Percentiles rank a stretch among this genome's conserved stretches.
Evolutionary conservation across 2,888 invertebrate genomes (phyloP).

Genomic region (Drosophila greeni): DNA sequence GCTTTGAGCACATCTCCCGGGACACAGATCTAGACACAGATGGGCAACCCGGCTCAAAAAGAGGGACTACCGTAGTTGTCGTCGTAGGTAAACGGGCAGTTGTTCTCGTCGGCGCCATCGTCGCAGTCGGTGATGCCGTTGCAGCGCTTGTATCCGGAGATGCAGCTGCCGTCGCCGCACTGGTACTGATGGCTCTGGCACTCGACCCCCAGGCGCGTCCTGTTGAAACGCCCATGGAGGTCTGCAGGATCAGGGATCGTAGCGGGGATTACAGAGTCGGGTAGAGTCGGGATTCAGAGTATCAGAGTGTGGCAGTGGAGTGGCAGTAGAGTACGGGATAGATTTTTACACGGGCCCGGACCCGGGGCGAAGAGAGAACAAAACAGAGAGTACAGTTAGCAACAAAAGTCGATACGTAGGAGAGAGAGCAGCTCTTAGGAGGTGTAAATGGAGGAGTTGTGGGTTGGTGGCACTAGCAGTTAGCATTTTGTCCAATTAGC

Average conservation of each 20-base stretch:
- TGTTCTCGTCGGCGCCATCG: conserved; percentile 83
- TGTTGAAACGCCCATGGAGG: conserved; percentile 76
- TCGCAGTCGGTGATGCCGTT: conserved; percentile 81
- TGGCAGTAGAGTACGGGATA: conserved; percentile 20
- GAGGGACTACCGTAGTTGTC: conserved; percentile 75
- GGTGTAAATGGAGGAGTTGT: not conserved
- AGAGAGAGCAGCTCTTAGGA: not conserved
- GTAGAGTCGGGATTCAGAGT: conserved; percentile 17
- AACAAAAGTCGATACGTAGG: conserved; percentile 23
- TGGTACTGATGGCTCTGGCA: conserved; percentile 81
- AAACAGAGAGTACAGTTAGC: conserved; percentile 59
- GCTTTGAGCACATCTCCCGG: not conserved
- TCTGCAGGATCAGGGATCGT: conserved; percentile 40
- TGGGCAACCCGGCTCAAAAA: not conserved
- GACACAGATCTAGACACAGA: not conserved
- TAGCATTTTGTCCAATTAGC: conserved; percentile 34
- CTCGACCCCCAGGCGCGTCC: conserved; percentile 70
- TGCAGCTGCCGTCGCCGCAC: conserved; percentile 84
- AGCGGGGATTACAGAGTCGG: conserved; percentile 13
- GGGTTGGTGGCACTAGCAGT: conserved; percentile 19
- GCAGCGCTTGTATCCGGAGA: conserved; percentile 82
- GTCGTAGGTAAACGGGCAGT: conserved; percentile 80
- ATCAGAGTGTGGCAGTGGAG: conserved; percentile 4
- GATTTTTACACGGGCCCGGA: conserved; percentile 24
- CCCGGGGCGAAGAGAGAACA: conserved; percentile 41